Conservation (phyloP, 2,113 vertebrate genomes). For the Bolborhynchus lineola region DNA sequence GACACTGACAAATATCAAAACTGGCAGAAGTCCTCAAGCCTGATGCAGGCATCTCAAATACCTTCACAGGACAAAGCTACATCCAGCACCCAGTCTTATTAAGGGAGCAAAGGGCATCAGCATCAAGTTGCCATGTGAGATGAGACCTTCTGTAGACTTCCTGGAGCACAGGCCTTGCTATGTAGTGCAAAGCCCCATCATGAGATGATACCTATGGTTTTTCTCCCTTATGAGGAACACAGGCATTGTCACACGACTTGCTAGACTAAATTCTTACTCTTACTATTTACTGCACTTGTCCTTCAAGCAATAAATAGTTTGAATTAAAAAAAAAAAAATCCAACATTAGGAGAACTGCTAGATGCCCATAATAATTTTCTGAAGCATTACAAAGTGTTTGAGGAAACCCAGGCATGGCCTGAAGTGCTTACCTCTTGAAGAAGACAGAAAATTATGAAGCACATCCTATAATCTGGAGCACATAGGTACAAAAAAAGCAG, state of each 20-base stretch:
- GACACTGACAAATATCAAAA: not conserved
- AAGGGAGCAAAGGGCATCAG: not conserved
- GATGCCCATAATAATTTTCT: not conserved
- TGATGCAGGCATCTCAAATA: not conserved
- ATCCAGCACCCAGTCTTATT: not conserved
- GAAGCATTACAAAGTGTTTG: not conserved
- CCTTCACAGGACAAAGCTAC: not conserved
- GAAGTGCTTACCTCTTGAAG: not conserved
- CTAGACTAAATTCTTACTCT: not conserved
- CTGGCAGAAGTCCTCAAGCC: not conserved
- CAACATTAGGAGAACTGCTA: not conserved
- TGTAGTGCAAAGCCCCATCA: fast-evolving
- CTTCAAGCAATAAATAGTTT: not conserved
- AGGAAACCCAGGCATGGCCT: not conserved
- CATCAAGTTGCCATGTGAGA: not conserved
- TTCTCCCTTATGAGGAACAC: not conserved
- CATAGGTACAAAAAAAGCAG: not conserved
- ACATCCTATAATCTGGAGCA: not conserved
- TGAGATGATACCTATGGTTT: not conserved
- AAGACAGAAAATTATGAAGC: not conserved
- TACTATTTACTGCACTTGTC: not conserved
- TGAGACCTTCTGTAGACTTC: not conserved
- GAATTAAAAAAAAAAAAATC: not conserved
- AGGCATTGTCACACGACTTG: not conserved
- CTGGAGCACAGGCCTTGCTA: not conserved